Evolutionary conservation across 1,140 invertebrate species (phyloP).

Genomic region (Choristoneura fumiferana): DNA sequence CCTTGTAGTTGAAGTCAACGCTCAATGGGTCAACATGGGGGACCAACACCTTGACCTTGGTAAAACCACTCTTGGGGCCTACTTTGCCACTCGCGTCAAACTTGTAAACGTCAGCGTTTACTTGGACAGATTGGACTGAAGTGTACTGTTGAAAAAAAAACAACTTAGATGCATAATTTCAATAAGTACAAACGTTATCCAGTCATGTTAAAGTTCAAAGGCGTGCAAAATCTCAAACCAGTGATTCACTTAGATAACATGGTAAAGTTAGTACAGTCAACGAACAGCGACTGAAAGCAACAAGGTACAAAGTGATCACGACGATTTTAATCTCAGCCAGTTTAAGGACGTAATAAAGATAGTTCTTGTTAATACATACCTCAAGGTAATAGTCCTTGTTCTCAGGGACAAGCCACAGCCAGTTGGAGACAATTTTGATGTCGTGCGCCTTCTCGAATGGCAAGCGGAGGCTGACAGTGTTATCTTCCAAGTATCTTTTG

Average conservation of each 20-base stretch:
- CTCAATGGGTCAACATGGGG: conserved; percentile 47
- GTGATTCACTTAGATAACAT: too few species aligned
- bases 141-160: conserved; percentile 55
- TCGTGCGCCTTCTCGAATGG: conserved; percentile 71
- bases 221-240: too few species aligned
- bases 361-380: conserved; percentile 41
- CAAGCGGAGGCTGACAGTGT: conserved; percentile 40
- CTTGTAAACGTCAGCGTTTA: conserved; percentile 62
- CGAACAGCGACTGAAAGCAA: too few species aligned
- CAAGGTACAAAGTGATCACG: too few species aligned
- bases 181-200: too few species aligned
- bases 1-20: conserved; percentile 60
- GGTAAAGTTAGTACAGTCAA: too few species aligned
- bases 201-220: too few species aligned
- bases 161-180: too few species aligned
- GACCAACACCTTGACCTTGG: conserved; percentile 77
- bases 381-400: conserved; percentile 48
- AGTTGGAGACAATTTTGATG: conserved; percentile 55
- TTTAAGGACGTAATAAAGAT: too few species aligned
- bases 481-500: conserved; percentile 46
- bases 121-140: conserved; percentile 62
- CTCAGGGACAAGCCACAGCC: conserved; percentile 46
- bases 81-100: conserved; percentile 62
- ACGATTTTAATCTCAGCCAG: too few species aligned
- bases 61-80: conserved; percentile 72